phyloP scores from a whole-genome alignment of 2,797 vertebrate genomes.

The Chelon auratus region DNA sequence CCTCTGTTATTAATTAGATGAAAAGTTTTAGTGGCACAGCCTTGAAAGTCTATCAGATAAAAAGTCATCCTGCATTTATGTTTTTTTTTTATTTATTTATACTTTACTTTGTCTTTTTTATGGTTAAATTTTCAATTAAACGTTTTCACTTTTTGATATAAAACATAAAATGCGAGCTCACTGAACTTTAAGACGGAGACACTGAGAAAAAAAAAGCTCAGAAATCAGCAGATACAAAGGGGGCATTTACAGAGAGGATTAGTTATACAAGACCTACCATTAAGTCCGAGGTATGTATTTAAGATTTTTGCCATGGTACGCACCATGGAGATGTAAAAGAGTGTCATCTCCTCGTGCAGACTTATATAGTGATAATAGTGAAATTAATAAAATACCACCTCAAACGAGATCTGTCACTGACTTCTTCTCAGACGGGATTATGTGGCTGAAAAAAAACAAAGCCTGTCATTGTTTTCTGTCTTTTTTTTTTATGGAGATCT shows the following conservation, averaged over 20 bases:
- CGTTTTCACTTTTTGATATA: background rate
- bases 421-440: conserved; percentile 35
- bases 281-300: conserved; percentile 10
- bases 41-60: conserved; percentile 15
- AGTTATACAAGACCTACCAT: background rate
- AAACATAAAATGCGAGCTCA: background rate
- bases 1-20: conserved; percentile 64
- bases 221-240: conserved; percentile 6
- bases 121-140: background rate
- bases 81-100: background rate
- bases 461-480: conserved; percentile 62
- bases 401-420: background rate
- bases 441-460: conserved; percentile 64
- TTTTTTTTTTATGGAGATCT: conserved; percentile 36
- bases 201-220: too few species aligned
- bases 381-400: background rate
- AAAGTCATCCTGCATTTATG: background rate
- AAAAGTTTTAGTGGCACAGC: conserved; percentile 51
- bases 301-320: background rate
- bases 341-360: background rate
- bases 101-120: background rate
- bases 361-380: too few species aligned
- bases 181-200: too few species aligned
- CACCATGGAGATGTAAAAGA: background rate
- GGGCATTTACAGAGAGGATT: conserved; percentile 12